Evolutionary conservation across 2,113 vertebrate genomes (phyloP), one percentile per base, ranked within the genome.

Genomic region (Grus americana): DNA sequence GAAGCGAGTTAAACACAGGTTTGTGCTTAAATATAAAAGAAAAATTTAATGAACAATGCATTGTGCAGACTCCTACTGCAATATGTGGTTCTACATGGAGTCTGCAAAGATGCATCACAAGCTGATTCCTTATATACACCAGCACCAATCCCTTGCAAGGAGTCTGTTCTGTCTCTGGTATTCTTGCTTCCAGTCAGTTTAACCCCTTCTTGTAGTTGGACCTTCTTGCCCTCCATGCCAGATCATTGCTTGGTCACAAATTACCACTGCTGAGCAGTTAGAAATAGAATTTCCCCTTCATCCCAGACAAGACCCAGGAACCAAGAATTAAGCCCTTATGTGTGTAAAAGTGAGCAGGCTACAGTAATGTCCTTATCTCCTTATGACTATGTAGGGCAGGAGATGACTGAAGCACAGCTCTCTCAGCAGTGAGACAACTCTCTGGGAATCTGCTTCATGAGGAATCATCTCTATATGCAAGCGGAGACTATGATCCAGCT

Each of bases 21-120:
- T 88, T 68, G n/a, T 73, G 73, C n/a, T 81, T 85, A 59, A 65
- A 81, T 22, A 63, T 40, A 78, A n/a, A 84, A 32, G 19, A 80
- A 40, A 68, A 70, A 50, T 5, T 4, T 40, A 55, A 61, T 40
- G 38, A 68, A 27, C 55, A 62, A 12, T 22, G 23, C 38, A 67
- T 20, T 42, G 38, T 54, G 34, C 27, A 47, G 54, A 67, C 15
- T 52, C 22, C 38, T 38, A 27, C 36, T 1, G 3, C 23, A 55
- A 38, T 20, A 13, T 0, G 0, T 3, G 5, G n/a, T 26, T 55
- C 70, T 34, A 15, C 38, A 7, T 20, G 46, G 46, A 24, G 19
- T 29, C 54, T 82, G 46, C 38, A 81, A 66, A 46, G 79, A 34
- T 27, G 34, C 15, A 11, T 47, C 47, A 78, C 47, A 47, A 55